Evolutionary conservation across 1,140 invertebrate species (phyloP).

Genomic region (Anoplophora glabripennis): DNA sequence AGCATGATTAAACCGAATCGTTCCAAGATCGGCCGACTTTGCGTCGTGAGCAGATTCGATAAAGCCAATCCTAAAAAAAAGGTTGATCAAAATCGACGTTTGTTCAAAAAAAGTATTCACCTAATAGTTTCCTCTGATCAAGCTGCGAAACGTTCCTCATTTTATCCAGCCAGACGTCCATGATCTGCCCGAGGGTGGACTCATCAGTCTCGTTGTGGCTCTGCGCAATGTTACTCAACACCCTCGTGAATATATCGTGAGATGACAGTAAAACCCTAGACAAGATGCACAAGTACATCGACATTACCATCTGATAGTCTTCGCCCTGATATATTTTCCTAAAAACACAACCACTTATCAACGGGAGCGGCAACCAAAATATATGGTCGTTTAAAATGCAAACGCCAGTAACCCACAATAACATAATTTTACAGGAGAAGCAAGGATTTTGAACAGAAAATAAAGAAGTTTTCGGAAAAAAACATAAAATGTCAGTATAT

Average conservation of each 20-base stretch:
- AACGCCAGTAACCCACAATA: too few species aligned
- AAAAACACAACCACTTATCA: too few species aligned
- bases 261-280: slow-evolving; percentile 75
- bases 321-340: slow-evolving; percentile 65
- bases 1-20: slow-evolving; percentile 73
- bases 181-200: slow-evolving; percentile 63
- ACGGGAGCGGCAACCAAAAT: too few species aligned
- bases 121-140: slow-evolving; percentile 77
- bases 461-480: too few species aligned
- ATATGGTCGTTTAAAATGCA: too few species aligned
- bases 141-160: slow-evolving; percentile 74
- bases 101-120: too few species aligned
- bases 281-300: slow-evolving; percentile 73
- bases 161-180: slow-evolving; percentile 76
- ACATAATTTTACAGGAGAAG: too few species aligned
- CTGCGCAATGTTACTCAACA: slow-evolving; percentile 56
- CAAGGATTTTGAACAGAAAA: too few species aligned
- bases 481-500: too few species aligned
- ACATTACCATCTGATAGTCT: slow-evolving; percentile 68
- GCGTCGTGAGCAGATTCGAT: slow-evolving; percentile 69
- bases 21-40: slow-evolving; percentile 66
- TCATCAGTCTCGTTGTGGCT: slow-evolving; percentile 52
- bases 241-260: slow-evolving; percentile 67
- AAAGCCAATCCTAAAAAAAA: slow-evolving; percentile 82
- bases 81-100: too few species aligned